phyloP scores from a whole-genome alignment of 2,888 invertebrate species.

The Tryphoninae sp. region DNA sequence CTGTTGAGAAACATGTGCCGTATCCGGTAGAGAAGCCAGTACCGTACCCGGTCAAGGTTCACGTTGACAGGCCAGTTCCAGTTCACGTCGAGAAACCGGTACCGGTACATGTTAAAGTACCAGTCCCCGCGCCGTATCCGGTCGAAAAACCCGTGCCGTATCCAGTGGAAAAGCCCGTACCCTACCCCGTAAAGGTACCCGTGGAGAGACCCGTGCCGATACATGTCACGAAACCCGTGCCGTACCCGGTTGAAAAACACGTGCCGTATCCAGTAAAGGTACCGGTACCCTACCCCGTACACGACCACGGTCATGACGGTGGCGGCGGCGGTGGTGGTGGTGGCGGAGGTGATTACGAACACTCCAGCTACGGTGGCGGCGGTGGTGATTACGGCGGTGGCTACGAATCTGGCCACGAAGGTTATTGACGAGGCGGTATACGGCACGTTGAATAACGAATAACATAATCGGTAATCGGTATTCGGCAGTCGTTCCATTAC shows the following conservation, averaged over 20 bases:
- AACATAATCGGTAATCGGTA: constrained; percentile 20
- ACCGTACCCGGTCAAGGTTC: constrained; percentile 78
- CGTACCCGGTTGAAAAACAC: constrained; percentile 79
- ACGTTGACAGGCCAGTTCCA: constrained; percentile 85
- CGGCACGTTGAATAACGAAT: constrained; percentile 13
- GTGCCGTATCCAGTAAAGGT: constrained; percentile 88
- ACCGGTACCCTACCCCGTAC: constrained; percentile 85
- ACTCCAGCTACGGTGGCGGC: constrained; percentile 47
- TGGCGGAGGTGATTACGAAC: constrained; percentile 57
- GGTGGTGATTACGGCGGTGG: constrained; percentile 58
- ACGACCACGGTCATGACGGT: constrained; percentile 66
- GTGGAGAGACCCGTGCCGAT: constrained; percentile 82
- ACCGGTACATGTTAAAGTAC: constrained; percentile 87
- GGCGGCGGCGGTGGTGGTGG: constrained; percentile 60
- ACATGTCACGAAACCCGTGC: constrained; percentile 77
- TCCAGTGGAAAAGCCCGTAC: constrained; percentile 84
- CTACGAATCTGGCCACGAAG: constrained; percentile 60
- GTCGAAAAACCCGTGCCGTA: constrained; percentile 76
- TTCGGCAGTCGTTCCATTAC: constrained; percentile 32
- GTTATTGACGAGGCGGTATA: constrained; percentile 51
- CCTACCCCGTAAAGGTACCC: constrained; percentile 84
- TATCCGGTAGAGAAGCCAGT: constrained; percentile 83
- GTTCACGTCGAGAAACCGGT: constrained; percentile 91
- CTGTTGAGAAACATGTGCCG: constrained; percentile 88
- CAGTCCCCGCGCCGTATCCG: constrained; percentile 76